Percentiles rank a stretch among this genome's conserved stretches.
Conservation (phyloP, 2,797 vertebrate genomes). For the Darevskia mixta region DNA sequence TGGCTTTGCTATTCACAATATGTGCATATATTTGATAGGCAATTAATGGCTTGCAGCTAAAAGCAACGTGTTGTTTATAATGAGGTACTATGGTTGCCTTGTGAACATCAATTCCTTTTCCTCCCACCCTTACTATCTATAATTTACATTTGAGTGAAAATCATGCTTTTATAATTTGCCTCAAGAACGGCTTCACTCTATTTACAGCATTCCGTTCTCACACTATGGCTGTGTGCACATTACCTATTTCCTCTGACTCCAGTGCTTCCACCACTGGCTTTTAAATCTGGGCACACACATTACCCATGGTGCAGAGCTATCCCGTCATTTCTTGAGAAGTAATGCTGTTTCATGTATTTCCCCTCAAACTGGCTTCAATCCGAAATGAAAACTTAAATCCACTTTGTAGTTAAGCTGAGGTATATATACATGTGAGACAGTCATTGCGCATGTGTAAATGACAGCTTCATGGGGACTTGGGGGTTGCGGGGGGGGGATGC, state of each 20-base stretch:
- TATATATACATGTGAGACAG: too few species aligned
- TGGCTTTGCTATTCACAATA: conserved; percentile 44
- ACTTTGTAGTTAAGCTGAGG: too few species aligned
- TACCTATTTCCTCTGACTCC: background rate
- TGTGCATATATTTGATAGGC: conserved; percentile 31
- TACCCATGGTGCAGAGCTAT: too few species aligned
- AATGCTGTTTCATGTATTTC: too few species aligned
- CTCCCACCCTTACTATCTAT: background rate
- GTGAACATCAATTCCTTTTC: conserved; percentile 21
- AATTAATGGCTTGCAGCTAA: conserved; percentile 54
- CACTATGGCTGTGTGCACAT: too few species aligned
- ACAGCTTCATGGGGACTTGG: too few species aligned
- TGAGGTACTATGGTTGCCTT: conserved; percentile 41
- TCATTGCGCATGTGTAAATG: too few species aligned
- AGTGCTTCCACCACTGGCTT: background rate
- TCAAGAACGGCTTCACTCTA: conserved; percentile 18
- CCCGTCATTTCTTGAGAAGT: too few species aligned
- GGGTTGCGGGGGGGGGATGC: too few species aligned
- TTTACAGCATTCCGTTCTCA: conserved; percentile 21
- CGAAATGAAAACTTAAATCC: too few species aligned
- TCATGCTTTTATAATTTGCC: conserved; percentile 33
- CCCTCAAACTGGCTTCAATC: too few species aligned
- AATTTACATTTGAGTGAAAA: conserved; percentile 36
- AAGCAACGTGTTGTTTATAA: conserved; percentile 45
- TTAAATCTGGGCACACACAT: too few species aligned